A percentile compares a stretch with the other conserved stretches of the same genome.
phyloP scores from a whole-genome alignment of 2,888 invertebrate species.

The Melinopterus prodromus region DNA sequence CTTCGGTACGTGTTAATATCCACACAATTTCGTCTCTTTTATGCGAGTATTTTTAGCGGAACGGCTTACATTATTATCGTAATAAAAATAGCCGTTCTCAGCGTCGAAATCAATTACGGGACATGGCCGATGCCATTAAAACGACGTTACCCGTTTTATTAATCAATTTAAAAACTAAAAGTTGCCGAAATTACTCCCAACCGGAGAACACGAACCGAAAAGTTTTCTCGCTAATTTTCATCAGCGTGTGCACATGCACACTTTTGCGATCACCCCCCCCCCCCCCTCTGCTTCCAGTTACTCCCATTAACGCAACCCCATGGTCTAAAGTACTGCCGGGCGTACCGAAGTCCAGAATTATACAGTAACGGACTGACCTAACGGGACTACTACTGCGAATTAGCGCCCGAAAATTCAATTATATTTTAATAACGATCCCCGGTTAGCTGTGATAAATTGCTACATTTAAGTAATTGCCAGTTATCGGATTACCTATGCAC shows the following conservation, averaged over 20 bases:
- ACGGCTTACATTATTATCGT: no score
- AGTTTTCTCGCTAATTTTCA: conserved; percentile 22
- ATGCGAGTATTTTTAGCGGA: no score
- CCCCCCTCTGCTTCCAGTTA: conserved; percentile 9
- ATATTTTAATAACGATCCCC: conserved; percentile 57
- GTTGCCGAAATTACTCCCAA: neutral
- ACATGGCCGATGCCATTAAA: neutral
- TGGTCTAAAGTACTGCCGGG: neutral
- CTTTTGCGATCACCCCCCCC: neutral
- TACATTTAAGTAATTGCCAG: conserved; percentile 61
- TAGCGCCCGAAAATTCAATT: conserved; percentile 55
- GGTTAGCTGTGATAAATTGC: conserved; percentile 57
- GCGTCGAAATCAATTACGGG: neutral
- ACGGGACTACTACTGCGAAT: conserved; percentile 53
- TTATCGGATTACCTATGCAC: conserved; percentile 58
- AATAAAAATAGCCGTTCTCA: no score
- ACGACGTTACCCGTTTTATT: neutral
- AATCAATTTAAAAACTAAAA: neutral
- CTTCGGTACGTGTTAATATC: no score
- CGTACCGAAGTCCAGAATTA: neutral
- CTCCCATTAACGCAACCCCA: conserved; percentile 1
- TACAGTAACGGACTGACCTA: conserved; percentile 49
- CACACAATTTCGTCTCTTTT: no score
- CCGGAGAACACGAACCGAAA: neutral
- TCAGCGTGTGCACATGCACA: conserved; percentile 16